Conservation (phyloP, 2,888 invertebrate species). For the Xestoiulus laeticollis region DNA sequence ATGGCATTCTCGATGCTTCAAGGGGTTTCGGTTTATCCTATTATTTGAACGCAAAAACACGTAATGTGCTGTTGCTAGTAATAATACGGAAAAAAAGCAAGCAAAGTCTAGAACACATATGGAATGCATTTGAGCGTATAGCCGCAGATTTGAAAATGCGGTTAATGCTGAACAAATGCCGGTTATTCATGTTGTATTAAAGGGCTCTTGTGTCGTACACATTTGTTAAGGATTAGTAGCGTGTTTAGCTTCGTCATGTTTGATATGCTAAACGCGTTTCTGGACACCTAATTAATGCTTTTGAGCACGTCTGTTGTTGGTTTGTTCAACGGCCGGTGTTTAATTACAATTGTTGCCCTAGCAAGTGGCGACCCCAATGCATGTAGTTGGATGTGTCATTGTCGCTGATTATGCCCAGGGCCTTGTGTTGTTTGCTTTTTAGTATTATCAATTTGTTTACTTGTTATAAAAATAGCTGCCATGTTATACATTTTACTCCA, state of each 20-base stretch:
- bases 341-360: not conserved
- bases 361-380: constrained; percentile 38
- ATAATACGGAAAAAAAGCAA: not conserved
- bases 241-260: not conserved
- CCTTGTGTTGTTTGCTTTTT: not conserved
- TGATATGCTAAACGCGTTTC: not conserved
- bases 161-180: not conserved
- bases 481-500: not conserved
- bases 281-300: not conserved
- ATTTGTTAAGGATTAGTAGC: not conserved
- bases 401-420: not conserved
- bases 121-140: not conserved
- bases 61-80: not conserved
- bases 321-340: not conserved
- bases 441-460: not conserved
- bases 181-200: not conserved
- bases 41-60: not conserved
- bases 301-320: not conserved
- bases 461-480: not conserved
- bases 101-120: not conserved
- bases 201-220: not conserved
- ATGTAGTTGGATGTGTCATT: not conserved
- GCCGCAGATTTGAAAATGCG: not conserved
- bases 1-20: not conserved
- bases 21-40: not conserved